Base-by-base conservation (phyloP, 2,113 vertebrate species). In the Oryzias javanicus region DNA sequence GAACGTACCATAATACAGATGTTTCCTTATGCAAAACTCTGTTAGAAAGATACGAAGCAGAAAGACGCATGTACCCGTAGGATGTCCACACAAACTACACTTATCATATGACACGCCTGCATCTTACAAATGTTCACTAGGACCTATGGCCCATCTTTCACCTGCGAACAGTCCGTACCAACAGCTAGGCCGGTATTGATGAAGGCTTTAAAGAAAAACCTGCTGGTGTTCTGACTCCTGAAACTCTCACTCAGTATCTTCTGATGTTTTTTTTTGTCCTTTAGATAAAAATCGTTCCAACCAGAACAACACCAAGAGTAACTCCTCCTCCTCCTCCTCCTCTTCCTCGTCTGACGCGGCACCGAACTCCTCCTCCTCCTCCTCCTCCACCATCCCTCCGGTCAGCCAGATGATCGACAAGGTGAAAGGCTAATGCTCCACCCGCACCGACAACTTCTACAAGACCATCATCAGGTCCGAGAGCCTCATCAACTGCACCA, bases 401-500 rank as follows among this genome's bases (percentile, higher is more conserved):
- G 94, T 96, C 72, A 95, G 97, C 78, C 95, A 98, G 79, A 94
- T 96, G 88, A 93, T 97, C 80, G 94, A 95, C 84, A 98, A 98
- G 75, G 94, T 97, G 70, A 96, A 95, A 71, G 94, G 90, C 67
- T 98, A 97, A 82, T 98, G 93, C 84, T 94, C 86, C 59, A 88
- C 94, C 22, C 94, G 91, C 75, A 95, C 95, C 0, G 94, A 98
- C 83, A 97, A 94, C 87, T 98, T 98, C 90, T 98, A 97, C 90
- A 97, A 97, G 90, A 98, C 96, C 78, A 95, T 98, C 79, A 95
- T 98, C 72, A 89, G 95, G 91, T 96, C 96, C 0, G 95, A 98
- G 59, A 91, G 94, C 47, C 96, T 96, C 72, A 93, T 91, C 81
- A 89, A 94, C 83, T 96, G 94, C 88, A 98, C 97, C 41, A 94